phyloP scores from a whole-genome alignment of 2,888 invertebrate species.

The Leptarthrus brevirostris region DNA sequence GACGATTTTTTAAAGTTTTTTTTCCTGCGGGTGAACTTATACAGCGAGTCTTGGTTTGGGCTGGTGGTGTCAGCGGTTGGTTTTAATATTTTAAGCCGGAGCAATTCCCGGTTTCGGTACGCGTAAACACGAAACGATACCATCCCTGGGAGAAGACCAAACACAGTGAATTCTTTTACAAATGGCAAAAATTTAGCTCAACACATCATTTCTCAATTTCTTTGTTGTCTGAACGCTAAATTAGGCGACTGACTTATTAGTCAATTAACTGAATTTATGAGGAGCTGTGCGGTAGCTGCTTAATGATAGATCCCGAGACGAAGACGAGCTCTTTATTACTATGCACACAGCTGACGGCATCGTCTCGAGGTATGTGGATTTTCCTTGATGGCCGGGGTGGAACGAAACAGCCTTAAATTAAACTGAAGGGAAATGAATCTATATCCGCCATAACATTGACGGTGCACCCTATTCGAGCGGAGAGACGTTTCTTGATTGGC shows the following conservation, averaged over 20 bases:
- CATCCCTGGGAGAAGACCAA: not conserved
- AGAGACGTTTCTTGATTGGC: not conserved
- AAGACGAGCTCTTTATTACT: conserved; percentile 38
- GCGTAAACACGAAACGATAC: not conserved
- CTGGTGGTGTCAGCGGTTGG: not conserved
- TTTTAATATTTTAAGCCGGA: no score
- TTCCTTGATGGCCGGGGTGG: not conserved
- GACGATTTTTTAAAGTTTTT: conserved; percentile 15
- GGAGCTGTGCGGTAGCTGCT: conserved; percentile 35
- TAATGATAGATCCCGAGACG: conserved; percentile 34
- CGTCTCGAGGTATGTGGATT: conserved; percentile 31
- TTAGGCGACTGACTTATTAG: conserved; percentile 53
- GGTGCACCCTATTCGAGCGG: not conserved
- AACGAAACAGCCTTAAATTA: conserved; percentile 13
- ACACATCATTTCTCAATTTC: conserved; percentile 49
- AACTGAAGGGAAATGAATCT: conserved; percentile 23
- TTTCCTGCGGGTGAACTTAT: not conserved
- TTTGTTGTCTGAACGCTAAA: conserved; percentile 52
- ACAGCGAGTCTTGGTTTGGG: no score
- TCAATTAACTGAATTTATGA: conserved; percentile 53
- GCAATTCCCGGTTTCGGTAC: not conserved
- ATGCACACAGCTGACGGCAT: conserved; percentile 28
- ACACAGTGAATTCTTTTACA: conserved; percentile 38
- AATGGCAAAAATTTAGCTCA: conserved; percentile 50
- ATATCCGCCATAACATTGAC: not conserved